Percentiles rank a stretch among this genome's conserved stretches.
These are phyloP conservation scores for Ditylenchus weischeri DNA, from an alignment of 2,888 invertebrate species.

Conservation along the genomic window DNA sequence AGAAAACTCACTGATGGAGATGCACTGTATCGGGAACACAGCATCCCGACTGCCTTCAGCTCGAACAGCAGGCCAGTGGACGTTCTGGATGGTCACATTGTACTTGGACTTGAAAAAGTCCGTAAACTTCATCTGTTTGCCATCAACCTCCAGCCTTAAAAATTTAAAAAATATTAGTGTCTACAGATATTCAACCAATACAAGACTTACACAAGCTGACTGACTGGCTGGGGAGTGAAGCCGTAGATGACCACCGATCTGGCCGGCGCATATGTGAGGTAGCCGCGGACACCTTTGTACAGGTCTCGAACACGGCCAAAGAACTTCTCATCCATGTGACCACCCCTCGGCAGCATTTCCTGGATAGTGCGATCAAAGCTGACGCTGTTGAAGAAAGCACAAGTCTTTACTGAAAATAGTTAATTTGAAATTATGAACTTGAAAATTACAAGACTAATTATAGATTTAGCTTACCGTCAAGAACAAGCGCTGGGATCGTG, in stretches of 20 bases:
- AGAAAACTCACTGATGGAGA: conserved; percentile 7
- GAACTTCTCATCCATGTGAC: conserved; percentile 5
- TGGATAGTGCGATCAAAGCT: conserved; percentile 12
- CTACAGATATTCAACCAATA: background rate
- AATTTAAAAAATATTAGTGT: no score
- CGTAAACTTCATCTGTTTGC: background rate
- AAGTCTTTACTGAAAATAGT: conserved; percentile 22
- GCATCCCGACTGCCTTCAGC: conserved; percentile 19
- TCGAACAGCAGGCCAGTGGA: conserved; percentile 26
- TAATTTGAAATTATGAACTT: no score
- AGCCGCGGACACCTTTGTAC: conserved; percentile 28
- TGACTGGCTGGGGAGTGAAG: conserved; percentile 13
- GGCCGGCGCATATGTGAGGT: conserved; percentile 21
- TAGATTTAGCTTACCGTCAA: conserved; percentile 21
- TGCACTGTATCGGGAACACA: conserved; percentile 11
- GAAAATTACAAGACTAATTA: background rate
- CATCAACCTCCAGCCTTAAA: conserved; percentile 14
- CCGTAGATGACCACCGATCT: conserved; percentile 20
- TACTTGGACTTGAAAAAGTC: conserved; percentile 14
- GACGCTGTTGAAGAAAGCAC: conserved; percentile 13
- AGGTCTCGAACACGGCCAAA: conserved; percentile 10
- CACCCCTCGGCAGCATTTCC: conserved; percentile 13
- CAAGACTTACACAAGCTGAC: conserved; percentile 5
- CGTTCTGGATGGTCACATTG: conserved; percentile 13
- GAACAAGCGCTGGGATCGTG: conserved; percentile 25